Evolutionary conservation across 2,113 vertebrate genomes (phyloP), one percentile per base, ranked within the genome.

Genomic region (Naja naja): DNA sequence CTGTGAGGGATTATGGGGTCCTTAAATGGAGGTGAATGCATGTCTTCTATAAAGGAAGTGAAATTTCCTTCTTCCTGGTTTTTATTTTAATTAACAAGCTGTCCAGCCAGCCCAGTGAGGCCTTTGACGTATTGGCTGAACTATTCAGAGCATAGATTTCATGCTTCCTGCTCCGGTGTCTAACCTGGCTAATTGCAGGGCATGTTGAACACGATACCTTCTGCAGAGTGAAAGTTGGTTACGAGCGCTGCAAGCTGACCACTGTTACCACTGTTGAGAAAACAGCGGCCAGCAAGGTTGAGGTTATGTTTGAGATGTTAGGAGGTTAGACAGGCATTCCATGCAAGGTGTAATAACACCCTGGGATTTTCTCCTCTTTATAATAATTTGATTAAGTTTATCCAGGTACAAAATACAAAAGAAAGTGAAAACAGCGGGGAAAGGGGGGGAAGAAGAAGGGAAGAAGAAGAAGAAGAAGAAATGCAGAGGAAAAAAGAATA

Each of bases 51-150:
- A 54, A 81, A 39, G 34, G 88, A 89, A 52, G 34, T 89, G 52
- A 94, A 69, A 6, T n/a, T n/a, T n/a, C 30, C 25, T 55, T 89
- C 94, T 95, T 53, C 27, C 53, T 49, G 89, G 39, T 94, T 93
- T 96, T 88, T 56, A 54, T 47, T 94, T 95, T 92, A 94, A 94
- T 87, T 64, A 94, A 95, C 96, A 95, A 39, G 49, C 92, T 85
- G 94, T 92, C 89, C 85, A 96, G 95, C 94, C 94, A 90, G 92
- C 47, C 55, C 89, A 92, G 85, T 55, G 89, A 94, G n/a, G 18
- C 34, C 30, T 49, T 47, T 56, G 86, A 91, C 45, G 34, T 52
- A 85, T 52, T 56, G 4, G 45, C 30, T 39, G 34, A 88, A 60
- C 47, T 52, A 43, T 53, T 43, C 47, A 9, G 30, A n/a, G 49